Base-by-base conservation (phyloP, 2,888 invertebrate genomes). In the Apodemia mormo region DNA sequence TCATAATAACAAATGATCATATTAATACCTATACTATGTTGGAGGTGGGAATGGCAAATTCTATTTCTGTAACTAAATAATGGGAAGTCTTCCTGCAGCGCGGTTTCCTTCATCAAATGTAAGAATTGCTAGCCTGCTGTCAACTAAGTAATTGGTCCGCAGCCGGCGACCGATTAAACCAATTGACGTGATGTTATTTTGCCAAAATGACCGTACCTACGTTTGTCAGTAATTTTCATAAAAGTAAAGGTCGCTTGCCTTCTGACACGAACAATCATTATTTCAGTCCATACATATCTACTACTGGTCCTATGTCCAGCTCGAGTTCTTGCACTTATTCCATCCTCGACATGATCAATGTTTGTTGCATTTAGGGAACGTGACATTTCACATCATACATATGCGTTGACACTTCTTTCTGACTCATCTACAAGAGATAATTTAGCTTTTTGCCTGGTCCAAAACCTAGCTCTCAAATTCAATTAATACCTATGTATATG, bases 61-160 rank as follows among this genome's bases (percentile, higher is more conserved):
- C 79, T 79, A 80, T 81, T 80, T 82, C 73, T 84, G 88, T 86
- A 85, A 82, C 83, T 83, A 81, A 87, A 88, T 88, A 88, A 90
- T 89, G 86, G 92, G 91, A 90, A 92, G 89, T 88, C 86, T 92
- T 91, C 89, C 90, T 91, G 89, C 85, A 82, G 84, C 81, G 83
- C 88, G 80, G 45, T 82, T 90, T 92, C 92, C 92, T 92, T 89
- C 89, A 87, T 89, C 90, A 91, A 91, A 92, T 91, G 90, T 89
- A 89, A 87, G 92, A 92, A 92, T 91, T 90, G 88, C 90, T 92
- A 90, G 90, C 91, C 92, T 85, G 87, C 89, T 89, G 89, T 86
- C 88, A 91, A 92, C 84, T 92, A 89, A 89, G 87, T 92, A 92
- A 93, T 92, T 92, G 92, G 82, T 86, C 86, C 88, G 81, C 90